These are phyloP conservation scores for Raja brachyura DNA, from an alignment of 2,113 vertebrate genomes.

Conservation along the genomic window DNA sequence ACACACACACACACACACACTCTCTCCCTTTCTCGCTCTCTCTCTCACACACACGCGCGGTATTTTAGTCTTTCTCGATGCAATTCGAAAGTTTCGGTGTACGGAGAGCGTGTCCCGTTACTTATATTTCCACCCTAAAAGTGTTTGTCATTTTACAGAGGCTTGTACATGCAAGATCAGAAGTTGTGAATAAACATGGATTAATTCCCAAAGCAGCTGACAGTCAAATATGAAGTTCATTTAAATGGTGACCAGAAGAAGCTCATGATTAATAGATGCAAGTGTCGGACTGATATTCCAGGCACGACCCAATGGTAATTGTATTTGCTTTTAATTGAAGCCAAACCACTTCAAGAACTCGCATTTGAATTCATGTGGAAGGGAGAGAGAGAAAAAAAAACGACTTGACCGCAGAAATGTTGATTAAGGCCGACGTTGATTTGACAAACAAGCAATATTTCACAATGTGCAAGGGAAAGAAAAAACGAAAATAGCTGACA, in stretches of 20 bases:
- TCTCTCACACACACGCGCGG: neutral
- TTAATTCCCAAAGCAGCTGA: constrained; percentile 29
- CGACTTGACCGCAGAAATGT: constrained; percentile 20
- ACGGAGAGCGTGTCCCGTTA: neutral
- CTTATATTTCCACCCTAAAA: neutral
- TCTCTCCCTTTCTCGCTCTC: no score
- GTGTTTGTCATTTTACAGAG: neutral
- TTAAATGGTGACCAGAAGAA: constrained; percentile 47
- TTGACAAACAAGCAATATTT: constrained; percentile 42
- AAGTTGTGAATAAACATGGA: constrained; percentile 33
- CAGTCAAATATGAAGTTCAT: constrained; percentile 35
- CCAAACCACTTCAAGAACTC: constrained; percentile 49
- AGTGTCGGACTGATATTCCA: constrained; percentile 61
- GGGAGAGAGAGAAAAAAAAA: neutral
- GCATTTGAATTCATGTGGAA: constrained; percentile 36
- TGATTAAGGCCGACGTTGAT: neutral
- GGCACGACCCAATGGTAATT: constrained; percentile 66
- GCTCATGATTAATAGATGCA: constrained; percentile 65
- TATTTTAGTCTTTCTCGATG: neutral
- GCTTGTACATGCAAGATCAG: neutral
- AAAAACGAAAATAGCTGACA: constrained; percentile 64
- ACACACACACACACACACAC: no score
- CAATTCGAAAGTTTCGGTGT: neutral
- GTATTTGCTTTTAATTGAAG: constrained; percentile 73
- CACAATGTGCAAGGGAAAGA: constrained; percentile 57